Evolutionary conservation across 1,140 invertebrate genomes (phyloP).

Genomic region (Littorina saxatilis): DNA sequence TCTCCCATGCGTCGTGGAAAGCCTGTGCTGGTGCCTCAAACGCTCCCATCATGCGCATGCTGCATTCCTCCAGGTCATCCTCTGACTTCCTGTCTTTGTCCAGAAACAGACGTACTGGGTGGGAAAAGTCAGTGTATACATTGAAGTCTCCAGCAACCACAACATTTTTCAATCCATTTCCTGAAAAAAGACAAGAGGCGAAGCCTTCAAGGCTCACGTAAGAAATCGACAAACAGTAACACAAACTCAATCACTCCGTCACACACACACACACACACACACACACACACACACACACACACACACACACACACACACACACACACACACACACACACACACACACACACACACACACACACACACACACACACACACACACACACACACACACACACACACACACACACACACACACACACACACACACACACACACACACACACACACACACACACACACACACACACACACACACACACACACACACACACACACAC

Average conservation of each 20-base stretch:
- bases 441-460: no score
- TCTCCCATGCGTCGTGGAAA: slow-evolving; percentile 43
- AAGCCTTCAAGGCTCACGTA: no score
- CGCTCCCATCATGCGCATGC: not conserved
- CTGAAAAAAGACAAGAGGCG: slow-evolving; percentile 53
- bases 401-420: slow-evolving; percentile 11
- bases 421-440: slow-evolving; percentile 8
- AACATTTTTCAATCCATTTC: slow-evolving; percentile 52
- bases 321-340: not conserved
- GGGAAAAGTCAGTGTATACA: slow-evolving; percentile 62
- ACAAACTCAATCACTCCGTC: no score
- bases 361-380: slow-evolving; percentile 6
- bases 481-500: no score
- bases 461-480: no score
- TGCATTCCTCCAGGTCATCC: not conserved
- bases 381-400: not conserved
- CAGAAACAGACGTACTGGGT: slow-evolving; percentile 56
- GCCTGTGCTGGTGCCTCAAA: not conserved
- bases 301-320: not conserved
- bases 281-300: slow-evolving; percentile 5
- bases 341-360: not conserved
- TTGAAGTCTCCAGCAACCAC: slow-evolving; percentile 67
- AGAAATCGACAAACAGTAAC: no score
- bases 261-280: no score
- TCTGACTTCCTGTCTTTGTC: not conserved